Conservation (phyloP, 2,797 vertebrate genomes). For the Danio kyathit region DNA sequence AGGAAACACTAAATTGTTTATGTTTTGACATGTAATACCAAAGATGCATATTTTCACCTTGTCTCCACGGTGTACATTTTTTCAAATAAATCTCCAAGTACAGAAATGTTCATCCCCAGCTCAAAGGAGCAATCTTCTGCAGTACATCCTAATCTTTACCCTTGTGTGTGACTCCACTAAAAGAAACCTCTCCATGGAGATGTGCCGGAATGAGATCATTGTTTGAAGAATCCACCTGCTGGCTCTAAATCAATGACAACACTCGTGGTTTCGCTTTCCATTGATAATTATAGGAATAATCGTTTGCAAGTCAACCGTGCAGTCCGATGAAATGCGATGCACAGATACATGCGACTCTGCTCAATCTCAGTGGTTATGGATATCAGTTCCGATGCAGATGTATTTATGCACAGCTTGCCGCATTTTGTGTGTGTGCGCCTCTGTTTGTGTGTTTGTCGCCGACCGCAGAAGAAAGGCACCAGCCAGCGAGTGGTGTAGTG, state of each 20-base stretch:
- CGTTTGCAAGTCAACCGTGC: slow-evolving; percentile 28
- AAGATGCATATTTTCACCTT: not conserved
- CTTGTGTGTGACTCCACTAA: slow-evolving; percentile 8
- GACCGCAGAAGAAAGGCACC: slow-evolving; percentile 4
- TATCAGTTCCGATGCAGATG: slow-evolving; percentile 18
- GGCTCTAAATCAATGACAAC: slow-evolving; percentile 49
- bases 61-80: not conserved
- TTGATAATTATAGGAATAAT: slow-evolving; percentile 39
- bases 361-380: not conserved
- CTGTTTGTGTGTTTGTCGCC: slow-evolving; percentile 17
- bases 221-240: slow-evolving; percentile 48
- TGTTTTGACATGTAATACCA: not conserved
- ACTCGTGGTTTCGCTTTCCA: slow-evolving; percentile 20
- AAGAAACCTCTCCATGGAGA: not conserved
- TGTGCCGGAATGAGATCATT: slow-evolving; percentile 31
- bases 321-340: slow-evolving; percentile 25
- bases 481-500: slow-evolving; percentile 18
- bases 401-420: not conserved
- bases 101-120: slow-evolving; percentile 29
- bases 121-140: slow-evolving; percentile 9
- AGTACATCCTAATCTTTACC: slow-evolving; percentile 38
- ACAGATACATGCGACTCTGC: slow-evolving; percentile 4
- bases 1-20: not conserved
- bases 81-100: not conserved
- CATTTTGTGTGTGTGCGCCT: not conserved